Evolutionary conservation across 2,113 vertebrate genomes (phyloP), one percentile per base, ranked within the genome.

Genomic region (Phalacrocorax pelagicus): DNA sequence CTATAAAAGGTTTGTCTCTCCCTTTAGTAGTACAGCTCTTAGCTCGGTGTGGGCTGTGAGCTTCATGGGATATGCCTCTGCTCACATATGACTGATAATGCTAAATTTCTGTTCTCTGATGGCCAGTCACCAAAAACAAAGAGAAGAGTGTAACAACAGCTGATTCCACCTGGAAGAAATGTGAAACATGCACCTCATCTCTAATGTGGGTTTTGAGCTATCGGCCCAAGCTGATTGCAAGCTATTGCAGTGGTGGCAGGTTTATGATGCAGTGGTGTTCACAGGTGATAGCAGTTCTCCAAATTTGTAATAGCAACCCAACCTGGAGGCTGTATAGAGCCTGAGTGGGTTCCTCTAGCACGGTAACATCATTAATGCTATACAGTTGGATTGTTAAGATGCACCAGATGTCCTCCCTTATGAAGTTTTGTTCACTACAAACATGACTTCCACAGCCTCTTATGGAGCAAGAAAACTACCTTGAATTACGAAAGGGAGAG

Each of bases 321-420:
- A 0, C 4, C n/a, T 67, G 71, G 13, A 21, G 81, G 55, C 6
- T 3, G 22, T 58, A 1, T 7, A 30, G 8, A 65, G 16, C 10
- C 11, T 32, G 22, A 17, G 22, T 29, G 15, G 4, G 19, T 85
- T 29, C 44, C 27, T 38, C 70, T 52, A 62, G 34, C 15, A 29
- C n/a, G 55, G 29, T 17, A 58, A 44, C 38, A 78, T 12, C 12
- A 13, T 52, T 81, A 44, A 15, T 52, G 7, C 9, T 67, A 8
- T 78, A 75, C 40, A n/a, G 15, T 6, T 59, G 30, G 15, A 52
- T 63, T 67, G 18, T 82, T 72, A 36, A 52, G 6, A 77, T 65
- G 12, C 18, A 73, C 7, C 20, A 44, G 21, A 6, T 69, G 16
- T 58, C 90, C 36, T 91, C 27, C 30, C 27, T 77, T 71, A 26